Percentiles rank a stretch among this genome's conserved stretches.
phyloP scores from a whole-genome alignment of 2,888 invertebrate genomes.

The Volucella inanis region DNA sequence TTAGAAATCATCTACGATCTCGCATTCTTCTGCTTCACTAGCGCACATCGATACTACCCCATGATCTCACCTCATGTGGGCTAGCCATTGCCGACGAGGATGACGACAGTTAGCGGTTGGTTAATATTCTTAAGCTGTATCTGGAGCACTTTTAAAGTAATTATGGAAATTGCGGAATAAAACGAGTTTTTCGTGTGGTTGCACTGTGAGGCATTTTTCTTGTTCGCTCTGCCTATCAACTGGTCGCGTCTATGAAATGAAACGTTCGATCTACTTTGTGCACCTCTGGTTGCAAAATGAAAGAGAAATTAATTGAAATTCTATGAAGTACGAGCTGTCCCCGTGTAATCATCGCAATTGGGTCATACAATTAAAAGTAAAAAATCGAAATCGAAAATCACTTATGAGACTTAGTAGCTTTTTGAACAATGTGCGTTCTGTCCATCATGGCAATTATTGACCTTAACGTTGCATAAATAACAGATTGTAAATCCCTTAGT shows the following conservation, averaged over 20 bases:
- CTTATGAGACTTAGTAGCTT: not conserved
- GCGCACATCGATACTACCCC: conserved; percentile 29
- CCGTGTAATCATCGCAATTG: conserved; percentile 70
- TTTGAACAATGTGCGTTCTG: conserved; percentile 25
- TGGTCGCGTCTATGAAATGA: conserved; percentile 53
- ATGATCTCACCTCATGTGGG: conserved; percentile 74
- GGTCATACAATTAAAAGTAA: conserved; percentile 63
- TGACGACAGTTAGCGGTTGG: conserved; percentile 73
- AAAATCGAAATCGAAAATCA: conserved; percentile 27
- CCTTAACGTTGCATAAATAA: conserved; percentile 43
- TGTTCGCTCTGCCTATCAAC: conserved; percentile 64
- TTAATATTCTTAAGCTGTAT: conserved; percentile 71
- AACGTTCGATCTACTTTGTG: conserved; percentile 42
- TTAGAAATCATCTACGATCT: conserved; percentile 10
- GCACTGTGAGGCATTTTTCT: conserved; percentile 60
- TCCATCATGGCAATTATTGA: conserved; percentile 37
- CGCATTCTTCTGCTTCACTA: conserved; percentile 29
- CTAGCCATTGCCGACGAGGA: conserved; percentile 70
- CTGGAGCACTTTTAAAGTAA: conserved; percentile 75
- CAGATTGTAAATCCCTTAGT: conserved; percentile 40
- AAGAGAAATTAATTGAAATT: conserved; percentile 75
- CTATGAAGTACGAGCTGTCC: conserved; percentile 70
- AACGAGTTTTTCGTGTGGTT: conserved; percentile 71
- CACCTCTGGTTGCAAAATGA: conserved; percentile 65
- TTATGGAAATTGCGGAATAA: conserved; percentile 75